These are phyloP conservation scores for Nymphalis c-album DNA, from an alignment of 2,888 invertebrate genomes.

Conservation along the genomic window DNA sequence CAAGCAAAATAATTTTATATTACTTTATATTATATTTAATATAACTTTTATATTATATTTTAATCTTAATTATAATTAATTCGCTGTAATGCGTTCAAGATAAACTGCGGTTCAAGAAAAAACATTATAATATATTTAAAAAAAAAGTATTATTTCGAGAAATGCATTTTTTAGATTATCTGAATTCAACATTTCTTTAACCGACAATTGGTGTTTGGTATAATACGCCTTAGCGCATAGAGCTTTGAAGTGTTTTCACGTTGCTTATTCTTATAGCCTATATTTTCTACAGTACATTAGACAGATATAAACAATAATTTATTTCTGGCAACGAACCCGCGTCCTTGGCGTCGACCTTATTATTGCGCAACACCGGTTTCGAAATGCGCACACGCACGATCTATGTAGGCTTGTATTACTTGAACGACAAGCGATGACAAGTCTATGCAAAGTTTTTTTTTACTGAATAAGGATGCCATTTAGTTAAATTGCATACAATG, in stretches of 20 bases:
- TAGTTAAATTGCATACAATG: slow-evolving; percentile 18
- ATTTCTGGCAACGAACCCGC: slow-evolving; percentile 79
- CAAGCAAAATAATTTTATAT: too few relatives aligned
- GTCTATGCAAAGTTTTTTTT: slow-evolving; percentile 30
- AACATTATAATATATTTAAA: too few relatives aligned
- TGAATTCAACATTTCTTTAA: too few relatives aligned
- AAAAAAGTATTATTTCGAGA: too few relatives aligned
- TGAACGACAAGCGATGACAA: slow-evolving; percentile 44
- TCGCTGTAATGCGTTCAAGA: too few relatives aligned
- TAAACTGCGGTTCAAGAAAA: too few relatives aligned
- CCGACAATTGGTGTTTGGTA: too few relatives aligned
- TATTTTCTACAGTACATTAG: slow-evolving; percentile 59
- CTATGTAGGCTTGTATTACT: slow-evolving; percentile 47
- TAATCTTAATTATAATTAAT: too few relatives aligned
- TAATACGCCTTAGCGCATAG: too few relatives aligned
- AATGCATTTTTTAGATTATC: too few relatives aligned
- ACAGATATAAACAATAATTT: slow-evolving; percentile 76
- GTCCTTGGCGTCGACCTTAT: slow-evolving; percentile 79
- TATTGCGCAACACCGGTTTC: slow-evolving; percentile 80
- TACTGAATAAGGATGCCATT: slow-evolving; percentile 27
- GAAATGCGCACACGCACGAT: slow-evolving; percentile 65
- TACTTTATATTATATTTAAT: too few relatives aligned
- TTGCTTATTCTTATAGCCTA: slow-evolving; percentile 20
- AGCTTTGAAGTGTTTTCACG: neutral
- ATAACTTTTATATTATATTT: too few relatives aligned